These are phyloP conservation scores for Diceros bicornis DNA, from an alignment of 2,797 vertebrate species.

Conservation along the genomic window DNA sequence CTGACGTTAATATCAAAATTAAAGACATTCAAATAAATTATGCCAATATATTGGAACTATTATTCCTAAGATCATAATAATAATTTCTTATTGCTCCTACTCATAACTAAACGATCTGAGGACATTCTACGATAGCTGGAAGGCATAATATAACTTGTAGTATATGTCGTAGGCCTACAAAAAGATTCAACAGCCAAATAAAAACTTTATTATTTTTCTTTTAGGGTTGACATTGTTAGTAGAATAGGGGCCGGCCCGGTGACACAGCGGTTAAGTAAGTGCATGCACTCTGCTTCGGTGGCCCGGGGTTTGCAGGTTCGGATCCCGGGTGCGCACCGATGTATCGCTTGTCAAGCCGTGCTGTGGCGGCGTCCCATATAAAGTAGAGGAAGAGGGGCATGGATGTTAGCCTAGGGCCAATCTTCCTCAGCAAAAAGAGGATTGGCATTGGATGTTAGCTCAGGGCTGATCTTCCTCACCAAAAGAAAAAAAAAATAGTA, in stretches of 20 bases:
- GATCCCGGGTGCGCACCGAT: too few species aligned
- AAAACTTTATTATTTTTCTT: slow-evolving; percentile 10
- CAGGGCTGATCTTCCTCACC: too few species aligned
- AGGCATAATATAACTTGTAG: slow-evolving; percentile 43
- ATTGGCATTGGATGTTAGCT: too few species aligned
- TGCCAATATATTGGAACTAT: slow-evolving; percentile 72
- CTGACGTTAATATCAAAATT: slow-evolving; percentile 74
- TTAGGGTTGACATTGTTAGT: not conserved
- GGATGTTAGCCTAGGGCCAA: too few species aligned
- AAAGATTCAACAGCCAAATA: slow-evolving; percentile 69
- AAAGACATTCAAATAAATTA: slow-evolving; percentile 74
- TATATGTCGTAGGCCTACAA: not conserved
- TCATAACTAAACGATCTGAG: slow-evolving; percentile 75
- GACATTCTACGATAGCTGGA: slow-evolving; percentile 62
- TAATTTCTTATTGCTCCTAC: slow-evolving; percentile 82
- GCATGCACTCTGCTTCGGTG: too few species aligned
- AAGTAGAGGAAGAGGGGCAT: too few species aligned
- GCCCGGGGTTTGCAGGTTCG: too few species aligned
- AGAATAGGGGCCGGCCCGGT: too few species aligned
- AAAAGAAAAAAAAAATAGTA: not conserved
- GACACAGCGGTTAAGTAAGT: too few species aligned
- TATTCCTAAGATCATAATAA: slow-evolving; percentile 27
- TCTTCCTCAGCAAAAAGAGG: too few species aligned
- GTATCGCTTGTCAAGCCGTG: too few species aligned
- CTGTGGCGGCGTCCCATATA: too few species aligned